Conservation (phyloP, 1,140 invertebrate species). For the Drosophila athabasca region DNA sequence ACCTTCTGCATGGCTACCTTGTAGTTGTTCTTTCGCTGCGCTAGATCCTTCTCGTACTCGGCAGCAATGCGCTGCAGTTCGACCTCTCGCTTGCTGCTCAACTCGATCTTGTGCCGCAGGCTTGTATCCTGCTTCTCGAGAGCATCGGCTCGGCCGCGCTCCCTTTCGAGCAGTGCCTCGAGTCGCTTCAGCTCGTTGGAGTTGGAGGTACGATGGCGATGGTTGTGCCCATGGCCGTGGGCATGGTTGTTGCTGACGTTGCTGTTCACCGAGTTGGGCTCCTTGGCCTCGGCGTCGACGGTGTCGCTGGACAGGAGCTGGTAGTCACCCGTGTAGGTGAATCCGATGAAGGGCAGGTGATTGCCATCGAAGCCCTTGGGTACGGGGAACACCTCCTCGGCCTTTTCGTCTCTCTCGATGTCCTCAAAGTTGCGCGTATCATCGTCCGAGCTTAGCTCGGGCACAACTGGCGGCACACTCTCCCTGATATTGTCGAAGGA, state of each 20-base stretch:
- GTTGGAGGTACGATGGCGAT: conserved; percentile 84
- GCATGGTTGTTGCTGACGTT: conserved; percentile 60
- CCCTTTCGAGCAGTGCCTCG: conserved; percentile 89
- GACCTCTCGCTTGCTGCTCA: conserved; percentile 88
- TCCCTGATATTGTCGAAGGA: conserved; percentile 97
- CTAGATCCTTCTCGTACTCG: conserved; percentile 92
- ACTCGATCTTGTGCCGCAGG: conserved; percentile 90
- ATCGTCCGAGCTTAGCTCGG: conserved; percentile 96
- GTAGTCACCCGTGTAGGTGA: conserved; percentile 97
- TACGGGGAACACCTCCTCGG: conserved; percentile 95
- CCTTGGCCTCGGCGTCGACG: conserved; percentile 86
- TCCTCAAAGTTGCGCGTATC: conserved; percentile 99
- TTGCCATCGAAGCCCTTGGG: conserved; percentile 99
- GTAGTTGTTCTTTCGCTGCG: conserved; percentile 93
- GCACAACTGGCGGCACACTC: conserved; percentile 97
- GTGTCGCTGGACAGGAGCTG: conserved; percentile 87
- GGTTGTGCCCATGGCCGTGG: conserved; percentile 79
- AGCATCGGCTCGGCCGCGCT: conserved; percentile 88
- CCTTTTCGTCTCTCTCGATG: conserved; percentile 95
- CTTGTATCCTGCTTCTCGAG: conserved; percentile 90
- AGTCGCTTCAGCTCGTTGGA: conserved; percentile 87
- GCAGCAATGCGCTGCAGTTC: conserved; percentile 90
- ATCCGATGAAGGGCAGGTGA: conserved; percentile 99
- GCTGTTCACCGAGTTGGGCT: conserved; percentile 83
- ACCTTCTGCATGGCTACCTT: conserved; percentile 95